Evolutionary conservation across 2,888 invertebrate species (phyloP).

Genomic region (Bombylius discolor): DNA sequence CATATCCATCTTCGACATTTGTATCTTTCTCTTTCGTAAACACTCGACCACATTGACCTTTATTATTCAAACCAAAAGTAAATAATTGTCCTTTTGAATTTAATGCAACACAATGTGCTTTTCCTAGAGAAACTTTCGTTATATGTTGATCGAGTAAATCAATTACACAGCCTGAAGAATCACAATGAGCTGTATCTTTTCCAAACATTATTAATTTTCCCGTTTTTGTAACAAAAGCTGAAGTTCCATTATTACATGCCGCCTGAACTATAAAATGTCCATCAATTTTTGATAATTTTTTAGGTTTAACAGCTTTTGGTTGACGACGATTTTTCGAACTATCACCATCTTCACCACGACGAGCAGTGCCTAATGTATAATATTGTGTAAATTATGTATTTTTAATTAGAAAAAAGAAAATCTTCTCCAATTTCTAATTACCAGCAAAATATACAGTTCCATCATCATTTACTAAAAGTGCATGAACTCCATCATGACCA

Average conservation of each 20-base stretch:
- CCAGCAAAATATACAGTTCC: constrained; percentile 74
- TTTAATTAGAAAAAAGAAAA: background rate
- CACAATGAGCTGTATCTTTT: constrained; percentile 79
- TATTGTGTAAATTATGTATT: constrained; percentile 20
- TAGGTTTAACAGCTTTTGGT: constrained; percentile 83
- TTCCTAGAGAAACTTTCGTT: constrained; percentile 72
- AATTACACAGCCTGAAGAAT: constrained; percentile 57
- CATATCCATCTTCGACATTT: constrained; percentile 19
- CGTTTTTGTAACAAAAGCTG: constrained; percentile 80
- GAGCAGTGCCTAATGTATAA: constrained; percentile 55
- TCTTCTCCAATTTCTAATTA: constrained; percentile 10
- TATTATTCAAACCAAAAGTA: constrained; percentile 95
- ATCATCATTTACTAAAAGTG: constrained; percentile 80
- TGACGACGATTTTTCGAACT: constrained; percentile 64
- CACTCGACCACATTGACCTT: constrained; percentile 92
- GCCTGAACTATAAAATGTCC: constrained; percentile 68
- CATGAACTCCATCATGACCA: constrained; percentile 90
- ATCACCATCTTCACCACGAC: constrained; percentile 90
- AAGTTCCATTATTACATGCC: constrained; percentile 90
- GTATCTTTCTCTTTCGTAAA: constrained; percentile 51
- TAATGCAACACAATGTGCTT: constrained; percentile 87
- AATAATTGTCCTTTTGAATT: constrained; percentile 81
- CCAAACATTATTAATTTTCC: constrained; percentile 90
- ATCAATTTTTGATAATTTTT: constrained; percentile 82
- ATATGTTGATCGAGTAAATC: constrained; percentile 62